Percentiles rank a stretch among this genome's conserved stretches.
These are phyloP conservation scores for Aplysina aerophoba DNA, from an alignment of 37 sponge, comb jelly and placozoan species.

Conservation along the genomic window DNA sequence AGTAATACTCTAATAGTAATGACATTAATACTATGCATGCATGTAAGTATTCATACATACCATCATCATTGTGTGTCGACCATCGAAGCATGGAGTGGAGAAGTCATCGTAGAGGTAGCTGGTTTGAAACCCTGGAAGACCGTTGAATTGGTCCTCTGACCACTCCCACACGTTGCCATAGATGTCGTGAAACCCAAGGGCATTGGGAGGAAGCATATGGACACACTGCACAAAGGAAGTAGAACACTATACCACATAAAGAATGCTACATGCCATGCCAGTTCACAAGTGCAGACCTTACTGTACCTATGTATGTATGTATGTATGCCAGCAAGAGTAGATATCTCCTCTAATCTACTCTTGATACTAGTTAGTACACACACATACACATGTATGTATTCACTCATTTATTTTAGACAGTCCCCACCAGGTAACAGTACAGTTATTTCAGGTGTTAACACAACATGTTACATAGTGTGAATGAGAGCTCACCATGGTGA, in stretches of 20 bases:
- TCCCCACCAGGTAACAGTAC: too few relatives aligned
- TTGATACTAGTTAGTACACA: too few relatives aligned
- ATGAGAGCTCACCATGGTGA: too few relatives aligned
- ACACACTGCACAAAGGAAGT: slow-evolving; percentile 64
- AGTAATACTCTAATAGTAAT: too few relatives aligned
- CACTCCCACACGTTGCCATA: slow-evolving; percentile 96
- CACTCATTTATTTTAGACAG: too few relatives aligned
- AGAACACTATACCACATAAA: background rate
- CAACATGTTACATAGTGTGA: too few relatives aligned
- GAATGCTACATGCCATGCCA: background rate
- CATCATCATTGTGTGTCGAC: slow-evolving; percentile 79
- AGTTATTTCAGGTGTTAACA: too few relatives aligned
- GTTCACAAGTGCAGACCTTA: background rate
- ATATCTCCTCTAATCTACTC: too few relatives aligned
- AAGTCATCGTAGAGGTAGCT: slow-evolving; percentile 88
- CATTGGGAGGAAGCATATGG: slow-evolving; percentile 71
- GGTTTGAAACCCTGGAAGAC: slow-evolving; percentile 77
- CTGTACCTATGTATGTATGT: background rate
- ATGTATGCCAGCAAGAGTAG: too few relatives aligned
- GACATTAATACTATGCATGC: too few relatives aligned
- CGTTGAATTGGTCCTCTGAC: slow-evolving; percentile 93
- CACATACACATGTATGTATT: too few relatives aligned
- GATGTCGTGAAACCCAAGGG: slow-evolving; percentile 79
- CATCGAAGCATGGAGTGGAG: slow-evolving; percentile 88
- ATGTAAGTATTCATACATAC: slow-evolving; percentile 47